Conservation (phyloP, 2,797 vertebrate species). For the Adrianichthys oophorus region DNA sequence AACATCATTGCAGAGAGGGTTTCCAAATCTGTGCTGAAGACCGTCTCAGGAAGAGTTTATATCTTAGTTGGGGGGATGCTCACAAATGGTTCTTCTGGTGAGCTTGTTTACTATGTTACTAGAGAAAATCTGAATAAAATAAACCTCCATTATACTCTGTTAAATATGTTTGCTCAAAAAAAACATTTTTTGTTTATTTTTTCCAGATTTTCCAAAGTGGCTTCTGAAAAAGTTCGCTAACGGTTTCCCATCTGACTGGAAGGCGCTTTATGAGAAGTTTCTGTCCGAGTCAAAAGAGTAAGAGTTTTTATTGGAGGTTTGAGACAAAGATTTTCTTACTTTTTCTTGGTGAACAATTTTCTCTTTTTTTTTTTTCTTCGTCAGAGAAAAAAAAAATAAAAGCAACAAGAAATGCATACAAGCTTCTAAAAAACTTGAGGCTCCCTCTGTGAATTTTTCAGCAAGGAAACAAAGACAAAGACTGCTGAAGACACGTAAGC, state of each 20-base stretch:
- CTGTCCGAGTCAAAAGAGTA: constrained; percentile 62
- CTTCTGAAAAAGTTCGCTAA: constrained; percentile 71
- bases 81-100: constrained; percentile 32
- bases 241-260: constrained; percentile 79
- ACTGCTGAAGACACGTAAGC: constrained; percentile 34
- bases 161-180: too few relatives aligned
- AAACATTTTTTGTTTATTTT: not conserved
- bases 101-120: not conserved
- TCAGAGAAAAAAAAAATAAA: not conserved
- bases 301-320: constrained; percentile 20
- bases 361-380: constrained; percentile 11
- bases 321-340: not conserved
- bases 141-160: too few relatives aligned
- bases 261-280: constrained; percentile 61
- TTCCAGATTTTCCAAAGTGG: constrained; percentile 73
- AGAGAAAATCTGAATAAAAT: not conserved
- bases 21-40: constrained; percentile 67
- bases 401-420: not conserved
- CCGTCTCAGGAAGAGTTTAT: constrained; percentile 69
- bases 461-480: not conserved
- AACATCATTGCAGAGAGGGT: constrained; percentile 74
- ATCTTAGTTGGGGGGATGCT: constrained; percentile 74
- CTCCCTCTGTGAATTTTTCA: not conserved
- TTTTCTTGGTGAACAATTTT: not conserved
- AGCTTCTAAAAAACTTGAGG: not conserved